Conservation (phyloP, 2,797 vertebrate genomes). For the Bucorvus abyssinicus region DNA sequence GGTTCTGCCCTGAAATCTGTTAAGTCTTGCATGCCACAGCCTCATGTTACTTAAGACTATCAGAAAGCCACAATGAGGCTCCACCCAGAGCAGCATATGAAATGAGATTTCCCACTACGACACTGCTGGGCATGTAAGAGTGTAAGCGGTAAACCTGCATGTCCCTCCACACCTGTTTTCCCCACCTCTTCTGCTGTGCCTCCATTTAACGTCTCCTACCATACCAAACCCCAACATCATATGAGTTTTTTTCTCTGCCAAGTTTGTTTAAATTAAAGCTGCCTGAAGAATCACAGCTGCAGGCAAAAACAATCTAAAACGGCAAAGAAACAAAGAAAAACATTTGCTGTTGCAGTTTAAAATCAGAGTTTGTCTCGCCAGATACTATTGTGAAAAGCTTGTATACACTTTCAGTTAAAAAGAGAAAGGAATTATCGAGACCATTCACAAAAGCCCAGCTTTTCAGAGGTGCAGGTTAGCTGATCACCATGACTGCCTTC, state of each 20-base stretch:
- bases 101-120: background rate
- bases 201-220: background rate
- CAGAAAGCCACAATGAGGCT: background rate
- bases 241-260: accelerated
- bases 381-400: background rate
- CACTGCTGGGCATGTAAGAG: background rate
- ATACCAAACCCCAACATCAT: background rate
- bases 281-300: background rate
- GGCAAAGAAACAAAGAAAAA: background rate
- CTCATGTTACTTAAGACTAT: background rate
- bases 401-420: background rate
- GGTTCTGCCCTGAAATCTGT: background rate
- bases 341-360: background rate
- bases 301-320: background rate
- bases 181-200: background rate
- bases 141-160: background rate
- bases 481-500: background rate
- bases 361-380: background rate
- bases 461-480: background rate
- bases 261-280: background rate
- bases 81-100: background rate
- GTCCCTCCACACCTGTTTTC: background rate
- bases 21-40: background rate
- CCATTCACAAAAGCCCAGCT: background rate
- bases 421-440: background rate